These are phyloP conservation scores for Neomorphus geoffroyi DNA, from an alignment of 2,797 vertebrate species.

Conservation along the genomic window DNA sequence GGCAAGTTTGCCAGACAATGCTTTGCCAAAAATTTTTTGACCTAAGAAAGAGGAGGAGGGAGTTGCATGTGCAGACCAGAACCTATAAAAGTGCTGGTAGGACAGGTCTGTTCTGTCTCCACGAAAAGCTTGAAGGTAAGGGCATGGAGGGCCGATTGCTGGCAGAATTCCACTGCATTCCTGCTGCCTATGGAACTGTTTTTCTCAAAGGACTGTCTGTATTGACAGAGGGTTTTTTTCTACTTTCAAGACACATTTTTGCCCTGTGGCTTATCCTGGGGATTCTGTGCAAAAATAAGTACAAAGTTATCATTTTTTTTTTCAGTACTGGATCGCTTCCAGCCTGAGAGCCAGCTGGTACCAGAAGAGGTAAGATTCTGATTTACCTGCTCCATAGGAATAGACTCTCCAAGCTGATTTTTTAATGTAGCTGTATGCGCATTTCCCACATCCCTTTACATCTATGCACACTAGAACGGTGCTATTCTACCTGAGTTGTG, in stretches of 20 bases:
- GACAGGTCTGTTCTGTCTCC: constrained; percentile 66
- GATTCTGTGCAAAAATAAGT: constrained; percentile 35
- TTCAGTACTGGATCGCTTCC: constrained; percentile 61
- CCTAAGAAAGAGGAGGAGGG: constrained; percentile 78
- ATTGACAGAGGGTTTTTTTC: constrained; percentile 3
- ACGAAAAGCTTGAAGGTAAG: constrained; percentile 76
- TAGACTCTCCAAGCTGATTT: neutral
- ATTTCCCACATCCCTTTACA: neutral
- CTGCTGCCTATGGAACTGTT: constrained; percentile 4
- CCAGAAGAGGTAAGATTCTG: constrained; percentile 71
- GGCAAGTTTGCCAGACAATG: constrained; percentile 76
- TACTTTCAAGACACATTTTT: neutral
- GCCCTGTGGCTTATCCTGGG: neutral
- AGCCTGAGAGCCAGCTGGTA: constrained; percentile 30
- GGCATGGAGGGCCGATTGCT: neutral
- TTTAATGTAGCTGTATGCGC: neutral
- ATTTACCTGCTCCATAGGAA: neutral
- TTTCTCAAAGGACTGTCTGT: neutral
- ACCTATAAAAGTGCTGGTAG: constrained; percentile 76
- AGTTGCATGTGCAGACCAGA: constrained; percentile 64
- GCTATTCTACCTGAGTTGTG: neutral
- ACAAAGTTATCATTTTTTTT: constrained; percentile 48
- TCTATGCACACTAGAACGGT: neutral
- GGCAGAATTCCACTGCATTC: constrained; percentile 23
- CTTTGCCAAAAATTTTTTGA: constrained; percentile 80